These are phyloP conservation scores for Labeo catla DNA, from an alignment of 2,113 vertebrate genomes.

Conservation along the genomic window DNA sequence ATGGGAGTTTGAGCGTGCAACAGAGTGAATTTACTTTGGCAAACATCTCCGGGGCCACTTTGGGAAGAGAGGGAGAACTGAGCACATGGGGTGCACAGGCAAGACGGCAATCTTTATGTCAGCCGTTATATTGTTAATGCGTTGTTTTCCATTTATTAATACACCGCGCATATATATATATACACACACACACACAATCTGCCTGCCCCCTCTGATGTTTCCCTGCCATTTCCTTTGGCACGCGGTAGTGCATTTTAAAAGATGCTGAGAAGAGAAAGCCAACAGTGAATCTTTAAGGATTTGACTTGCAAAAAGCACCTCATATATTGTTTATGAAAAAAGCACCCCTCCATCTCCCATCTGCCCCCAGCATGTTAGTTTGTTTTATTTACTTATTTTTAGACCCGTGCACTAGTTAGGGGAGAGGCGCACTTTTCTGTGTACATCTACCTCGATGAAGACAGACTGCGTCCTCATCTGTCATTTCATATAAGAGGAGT, in stretches of 20 bases:
- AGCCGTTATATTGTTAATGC: conserved; percentile 66
- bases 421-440: conserved; percentile 88
- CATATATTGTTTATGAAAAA: conserved; percentile 98
- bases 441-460: conserved; percentile 94
- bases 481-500: conserved; percentile 97
- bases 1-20: conserved; percentile 7
- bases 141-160: conserved; percentile 69
- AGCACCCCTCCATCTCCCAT: conserved; percentile 76
- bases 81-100: conserved; percentile 24
- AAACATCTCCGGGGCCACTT: conserved; percentile 52
- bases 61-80: conserved; percentile 48
- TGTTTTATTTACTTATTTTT: conserved; percentile 91
- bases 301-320: conserved; percentile 98
- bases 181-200: conserved; percentile 36
- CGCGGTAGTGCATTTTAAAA: conserved; percentile 68
- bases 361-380: conserved; percentile 86
- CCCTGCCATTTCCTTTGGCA: conserved; percentile 58
- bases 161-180: conserved; percentile 24
- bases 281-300: conserved; percentile 81
- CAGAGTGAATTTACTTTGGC: conserved; percentile 49
- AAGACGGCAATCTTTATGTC: conserved; percentile 59
- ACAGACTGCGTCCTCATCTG: conserved; percentile 92
- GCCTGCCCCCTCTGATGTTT: conserved; percentile 43
- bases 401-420: conserved; percentile 89
- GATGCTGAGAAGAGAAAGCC: conserved; percentile 63